Evolutionary conservation across 2,888 invertebrate genomes (phyloP).

Genomic region (Cheilosia variabilis): DNA sequence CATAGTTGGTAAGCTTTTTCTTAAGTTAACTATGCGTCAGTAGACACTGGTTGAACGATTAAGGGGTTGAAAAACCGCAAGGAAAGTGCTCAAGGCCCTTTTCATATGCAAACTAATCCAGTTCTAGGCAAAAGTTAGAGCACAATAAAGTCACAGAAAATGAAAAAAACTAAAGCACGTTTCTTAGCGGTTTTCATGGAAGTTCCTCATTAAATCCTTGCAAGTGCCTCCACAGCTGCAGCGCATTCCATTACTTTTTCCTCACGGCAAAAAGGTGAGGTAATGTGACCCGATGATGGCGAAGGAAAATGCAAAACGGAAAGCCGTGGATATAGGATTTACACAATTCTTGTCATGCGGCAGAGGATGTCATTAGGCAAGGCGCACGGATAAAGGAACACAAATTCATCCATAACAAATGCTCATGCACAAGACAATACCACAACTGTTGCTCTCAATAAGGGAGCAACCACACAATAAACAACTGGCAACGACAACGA

Average conservation of each 20-base stretch:
- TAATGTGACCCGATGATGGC: constrained; percentile 1
- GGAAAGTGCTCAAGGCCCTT: no score
- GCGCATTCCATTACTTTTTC: constrained; percentile 4
- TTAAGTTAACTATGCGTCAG: no score
- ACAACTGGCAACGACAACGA: constrained; percentile 27
- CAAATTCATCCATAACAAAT: neutral
- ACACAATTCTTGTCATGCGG: constrained; percentile 35
- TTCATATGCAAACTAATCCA: neutral
- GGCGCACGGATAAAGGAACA: constrained; percentile 6
- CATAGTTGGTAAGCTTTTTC: no score
- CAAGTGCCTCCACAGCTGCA: neutral
- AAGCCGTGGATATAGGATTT: constrained; percentile 41
- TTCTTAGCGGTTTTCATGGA: constrained; percentile 9
- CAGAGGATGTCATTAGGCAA: constrained; percentile 18
- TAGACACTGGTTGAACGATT: no score
- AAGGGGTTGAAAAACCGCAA: no score
- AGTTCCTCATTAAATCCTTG: constrained; percentile 35
- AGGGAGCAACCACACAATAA: constrained; percentile 34
- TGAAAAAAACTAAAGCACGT: neutral
- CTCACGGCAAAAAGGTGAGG: neutral
- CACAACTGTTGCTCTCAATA: constrained; percentile 45
- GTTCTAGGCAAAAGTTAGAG: neutral
- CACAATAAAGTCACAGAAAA: neutral
- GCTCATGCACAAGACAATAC: neutral
- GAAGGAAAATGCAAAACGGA: constrained; percentile 34